phyloP scores from a whole-genome alignment of 2,888 invertebrate species.

The Stenolophus ochropezus region DNA sequence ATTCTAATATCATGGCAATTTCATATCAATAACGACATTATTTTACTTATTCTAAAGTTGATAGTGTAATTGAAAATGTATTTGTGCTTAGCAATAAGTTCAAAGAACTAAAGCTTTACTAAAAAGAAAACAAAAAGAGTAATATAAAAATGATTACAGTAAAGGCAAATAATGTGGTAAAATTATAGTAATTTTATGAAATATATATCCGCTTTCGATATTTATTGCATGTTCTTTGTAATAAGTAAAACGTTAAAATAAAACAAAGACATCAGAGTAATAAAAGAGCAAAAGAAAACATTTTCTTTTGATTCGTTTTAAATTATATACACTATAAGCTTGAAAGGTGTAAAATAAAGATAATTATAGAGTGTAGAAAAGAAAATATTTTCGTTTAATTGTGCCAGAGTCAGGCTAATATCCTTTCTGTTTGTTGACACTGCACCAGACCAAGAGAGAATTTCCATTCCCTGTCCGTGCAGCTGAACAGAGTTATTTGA shows the following conservation, averaged over 20 bases:
- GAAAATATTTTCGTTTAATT: slow-evolving; percentile 18
- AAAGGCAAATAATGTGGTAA: not conserved
- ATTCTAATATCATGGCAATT: no score
- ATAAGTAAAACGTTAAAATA: not conserved
- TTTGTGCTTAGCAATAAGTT: not conserved
- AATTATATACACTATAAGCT: not conserved
- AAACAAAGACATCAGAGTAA: not conserved
- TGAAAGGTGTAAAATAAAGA: not conserved
- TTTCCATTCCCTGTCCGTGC: not conserved
- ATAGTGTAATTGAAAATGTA: not conserved
- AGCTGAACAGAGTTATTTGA: not conserved
- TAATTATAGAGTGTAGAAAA: not conserved
- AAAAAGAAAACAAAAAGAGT: not conserved
- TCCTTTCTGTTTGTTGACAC: slow-evolving; percentile 8
- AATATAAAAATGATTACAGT: not conserved
- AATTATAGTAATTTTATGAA: not conserved
- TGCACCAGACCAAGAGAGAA: not conserved
- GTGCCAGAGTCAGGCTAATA: not conserved
- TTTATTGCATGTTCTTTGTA: slow-evolving; percentile 2
- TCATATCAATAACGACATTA: not conserved
- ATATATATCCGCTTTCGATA: not conserved
- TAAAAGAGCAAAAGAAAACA: not conserved
- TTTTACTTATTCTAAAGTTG: not conserved
- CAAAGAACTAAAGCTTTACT: not conserved
- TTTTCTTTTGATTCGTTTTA: not conserved